A percentile compares a stretch with the other conserved stretches of the same genome.
These are phyloP conservation scores for Esox niger DNA, from an alignment of 2,113 vertebrate species.

Conservation along the genomic window DNA sequence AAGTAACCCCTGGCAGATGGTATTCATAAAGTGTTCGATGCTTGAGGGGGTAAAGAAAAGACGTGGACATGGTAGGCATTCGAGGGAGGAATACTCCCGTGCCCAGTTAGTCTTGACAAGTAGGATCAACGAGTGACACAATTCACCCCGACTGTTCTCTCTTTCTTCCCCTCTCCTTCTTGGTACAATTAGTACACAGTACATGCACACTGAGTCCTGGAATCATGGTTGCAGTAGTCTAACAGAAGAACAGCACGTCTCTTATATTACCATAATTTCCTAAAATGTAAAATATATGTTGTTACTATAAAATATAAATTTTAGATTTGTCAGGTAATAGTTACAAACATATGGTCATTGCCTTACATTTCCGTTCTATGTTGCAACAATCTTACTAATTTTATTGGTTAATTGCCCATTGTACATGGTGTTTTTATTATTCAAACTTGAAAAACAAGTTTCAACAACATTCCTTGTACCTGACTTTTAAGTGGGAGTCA, in stretches of 20 bases:
- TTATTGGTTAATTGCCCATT: too few relatives aligned
- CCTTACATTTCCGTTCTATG: too few relatives aligned
- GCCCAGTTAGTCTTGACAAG: conserved; percentile 45
- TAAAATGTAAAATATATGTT: too few relatives aligned
- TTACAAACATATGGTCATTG: too few relatives aligned
- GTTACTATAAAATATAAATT: too few relatives aligned
- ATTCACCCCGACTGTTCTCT: conserved; percentile 37
- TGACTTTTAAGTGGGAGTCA: background rate
- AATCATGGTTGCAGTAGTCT: background rate
- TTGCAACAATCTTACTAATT: too few relatives aligned
- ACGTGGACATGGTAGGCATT: conserved; percentile 46
- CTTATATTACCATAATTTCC: background rate
- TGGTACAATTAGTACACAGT: background rate
- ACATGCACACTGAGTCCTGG: background rate
- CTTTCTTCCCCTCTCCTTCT: conserved; percentile 24
- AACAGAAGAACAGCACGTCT: background rate
- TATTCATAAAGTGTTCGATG: conserved; percentile 38
- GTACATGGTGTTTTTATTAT: background rate
- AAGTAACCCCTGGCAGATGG: conserved; percentile 26
- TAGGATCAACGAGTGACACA: conserved; percentile 31
- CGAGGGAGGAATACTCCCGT: conserved; percentile 38
- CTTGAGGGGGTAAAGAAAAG: conserved; percentile 37
- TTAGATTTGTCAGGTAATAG: too few relatives aligned
- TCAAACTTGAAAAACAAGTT: background rate
- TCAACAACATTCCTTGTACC: background rate